Base-by-base conservation (phyloP, 2,113 vertebrate species). In the Spilogale gracilis region DNA sequence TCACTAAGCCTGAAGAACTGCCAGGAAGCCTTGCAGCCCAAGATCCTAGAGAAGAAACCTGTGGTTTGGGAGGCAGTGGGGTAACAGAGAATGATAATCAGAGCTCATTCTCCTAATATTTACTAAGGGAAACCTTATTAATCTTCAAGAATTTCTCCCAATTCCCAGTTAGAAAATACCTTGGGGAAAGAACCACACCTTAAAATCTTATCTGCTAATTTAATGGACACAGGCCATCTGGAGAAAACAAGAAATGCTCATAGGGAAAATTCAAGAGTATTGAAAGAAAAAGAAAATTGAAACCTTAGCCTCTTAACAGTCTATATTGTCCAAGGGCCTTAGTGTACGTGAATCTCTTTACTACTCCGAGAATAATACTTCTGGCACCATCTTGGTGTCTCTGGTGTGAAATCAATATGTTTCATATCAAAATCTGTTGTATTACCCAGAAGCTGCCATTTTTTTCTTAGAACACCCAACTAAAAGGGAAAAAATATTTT, bases 211-310 rank as follows among this genome's bases (percentile, higher is more conserved):
- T 16, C 81, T 93, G 50, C 50, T 91, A 63, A 27, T 91, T 89
- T 91, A 79, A 65, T 71, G 30, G 38, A 43, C 38, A 58, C 13
- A 82, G 65, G 67, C 54, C 83, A 89, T 20, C 38, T 81, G 13
- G 54, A 63, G 69, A 97, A 83, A 65, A 58, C 21, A 92, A 96
- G 54, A 92, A 71, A 78, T 61, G n/a, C 21, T 95, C 43, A 79
- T 48, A 69, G 61, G 16, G 8, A 90, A 92, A 38, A 82, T 6
- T 16, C 4, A 86, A 71, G 58, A 92, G 5, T 80, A 56, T 56
- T 83, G 30, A 60, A 23, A 60, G 27, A 74, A 94, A 85, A 45
- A 56, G 13, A 89, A 97, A 86, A 95, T 63, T 81, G 58, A 80
- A 95, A 92, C 20, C 2, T n/a, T 84, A 87, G 5, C n/a, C 11